These are phyloP conservation scores for Drosophila dives DNA, from an alignment of 2,888 invertebrate genomes.

Conservation along the genomic window DNA sequence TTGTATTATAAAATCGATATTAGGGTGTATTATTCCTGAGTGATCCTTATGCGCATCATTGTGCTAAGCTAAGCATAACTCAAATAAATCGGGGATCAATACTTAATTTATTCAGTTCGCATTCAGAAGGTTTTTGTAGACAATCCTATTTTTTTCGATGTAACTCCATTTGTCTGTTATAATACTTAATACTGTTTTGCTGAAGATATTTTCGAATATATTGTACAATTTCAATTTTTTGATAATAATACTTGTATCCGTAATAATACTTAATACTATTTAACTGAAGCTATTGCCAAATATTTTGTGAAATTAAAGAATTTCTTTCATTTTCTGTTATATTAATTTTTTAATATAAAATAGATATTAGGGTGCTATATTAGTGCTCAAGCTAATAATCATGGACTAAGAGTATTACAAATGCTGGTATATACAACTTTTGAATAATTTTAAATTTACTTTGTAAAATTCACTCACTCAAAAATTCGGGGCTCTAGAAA, in stretches of 20 bases:
- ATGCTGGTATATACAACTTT: no score
- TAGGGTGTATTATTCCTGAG: neutral
- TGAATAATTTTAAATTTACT: neutral
- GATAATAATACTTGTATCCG: no score
- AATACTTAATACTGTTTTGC: neutral
- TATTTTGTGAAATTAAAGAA: neutral
- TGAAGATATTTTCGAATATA: neutral
- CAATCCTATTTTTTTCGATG: neutral
- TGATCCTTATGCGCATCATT: conserved; percentile 9
- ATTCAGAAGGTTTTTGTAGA: neutral
- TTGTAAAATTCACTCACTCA: neutral
- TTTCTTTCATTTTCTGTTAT: neutral
- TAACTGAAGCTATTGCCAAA: no score
- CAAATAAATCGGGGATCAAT: neutral
- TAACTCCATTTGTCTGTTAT: neutral
- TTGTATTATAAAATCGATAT: no score
- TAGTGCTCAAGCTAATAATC: neutral
- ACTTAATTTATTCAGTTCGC: neutral
- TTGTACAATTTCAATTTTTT: neutral
- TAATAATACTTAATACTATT: no score
- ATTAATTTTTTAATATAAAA: neutral
- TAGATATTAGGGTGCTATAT: neutral
- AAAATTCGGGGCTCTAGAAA: neutral
- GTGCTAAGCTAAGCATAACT: neutral
- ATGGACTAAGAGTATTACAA: no score